Evolutionary conservation across 2,797 vertebrate species (phyloP).

Genomic region (Vireo griseus): DNA sequence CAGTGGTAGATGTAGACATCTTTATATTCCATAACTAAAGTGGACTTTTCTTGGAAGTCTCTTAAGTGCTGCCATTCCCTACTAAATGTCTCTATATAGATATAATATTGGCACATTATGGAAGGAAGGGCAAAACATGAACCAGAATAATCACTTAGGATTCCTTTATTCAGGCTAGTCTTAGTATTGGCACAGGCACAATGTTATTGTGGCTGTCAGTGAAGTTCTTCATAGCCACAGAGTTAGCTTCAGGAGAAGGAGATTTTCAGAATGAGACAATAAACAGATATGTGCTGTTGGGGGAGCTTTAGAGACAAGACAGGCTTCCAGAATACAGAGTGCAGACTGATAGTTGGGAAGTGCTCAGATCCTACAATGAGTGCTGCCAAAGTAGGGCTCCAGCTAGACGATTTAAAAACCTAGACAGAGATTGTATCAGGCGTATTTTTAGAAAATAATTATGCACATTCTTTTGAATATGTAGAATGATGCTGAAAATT

Average conservation of each 20-base stretch:
- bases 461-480: not conserved
- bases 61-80: not conserved
- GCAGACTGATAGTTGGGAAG: not conserved
- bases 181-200: not conserved
- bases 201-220: not conserved
- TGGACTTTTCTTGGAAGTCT: not conserved
- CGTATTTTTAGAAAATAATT: conserved; percentile 25
- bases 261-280: not conserved
- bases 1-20: not conserved
- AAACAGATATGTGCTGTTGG: not conserved
- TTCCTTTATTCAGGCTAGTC: not conserved
- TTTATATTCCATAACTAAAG: not conserved
- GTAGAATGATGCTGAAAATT: conserved; percentile 3
- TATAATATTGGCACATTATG: not conserved
- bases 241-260: not conserved
- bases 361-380: not conserved
- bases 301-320: not conserved
- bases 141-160: not conserved
- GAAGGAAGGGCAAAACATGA: not conserved
- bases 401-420: not conserved
- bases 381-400: not conserved
- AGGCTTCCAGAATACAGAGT: not conserved
- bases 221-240: not conserved
- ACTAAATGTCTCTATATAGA: not conserved
- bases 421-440: not conserved